These are phyloP conservation scores for Drosophila albomicans DNA, from an alignment of 1,140 invertebrate species.

Conservation along the genomic window DNA sequence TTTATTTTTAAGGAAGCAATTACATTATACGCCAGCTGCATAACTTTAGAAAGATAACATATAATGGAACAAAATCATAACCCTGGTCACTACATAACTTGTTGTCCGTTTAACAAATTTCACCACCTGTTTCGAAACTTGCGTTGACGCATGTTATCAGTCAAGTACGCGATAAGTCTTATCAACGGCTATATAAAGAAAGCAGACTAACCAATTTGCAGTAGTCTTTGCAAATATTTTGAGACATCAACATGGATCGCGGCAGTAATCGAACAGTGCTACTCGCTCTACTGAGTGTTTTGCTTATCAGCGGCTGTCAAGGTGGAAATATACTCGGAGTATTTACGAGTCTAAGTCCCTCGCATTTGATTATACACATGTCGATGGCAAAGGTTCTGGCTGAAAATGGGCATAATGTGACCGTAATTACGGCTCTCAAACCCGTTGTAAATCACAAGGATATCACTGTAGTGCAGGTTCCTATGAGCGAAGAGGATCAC, in stretches of 20 bases:
- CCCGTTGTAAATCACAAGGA: constrained; percentile 55
- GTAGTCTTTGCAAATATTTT: constrained; percentile 11
- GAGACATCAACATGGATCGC: constrained; percentile 29
- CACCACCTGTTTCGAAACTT: background rate
- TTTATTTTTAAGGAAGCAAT: too few relatives aligned
- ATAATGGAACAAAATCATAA: background rate
- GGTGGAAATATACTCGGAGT: constrained; percentile 69
- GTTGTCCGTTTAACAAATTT: constrained; percentile 5
- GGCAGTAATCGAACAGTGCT: constrained; percentile 8
- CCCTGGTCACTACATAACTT: constrained; percentile 1
- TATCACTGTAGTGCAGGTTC: constrained; percentile 55
- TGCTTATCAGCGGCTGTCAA: constrained; percentile 33
- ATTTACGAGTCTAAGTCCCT: constrained; percentile 69
- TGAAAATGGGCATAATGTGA: constrained; percentile 74
- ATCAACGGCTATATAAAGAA: constrained; percentile 8
- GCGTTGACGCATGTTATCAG: constrained; percentile 9
- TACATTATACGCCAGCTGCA: too few relatives aligned
- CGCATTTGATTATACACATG: constrained; percentile 76
- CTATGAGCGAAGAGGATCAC: constrained; percentile 29
- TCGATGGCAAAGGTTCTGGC: constrained; percentile 65
- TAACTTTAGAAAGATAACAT: too few relatives aligned
- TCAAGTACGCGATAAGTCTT: constrained; percentile 17
- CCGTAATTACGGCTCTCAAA: constrained; percentile 59
- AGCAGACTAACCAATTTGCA: background rate
- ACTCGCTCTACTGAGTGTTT: constrained; percentile 6